Evolutionary conservation across 2,888 invertebrate species (phyloP).

Genomic region (Himalopsyche tibetana): DNA sequence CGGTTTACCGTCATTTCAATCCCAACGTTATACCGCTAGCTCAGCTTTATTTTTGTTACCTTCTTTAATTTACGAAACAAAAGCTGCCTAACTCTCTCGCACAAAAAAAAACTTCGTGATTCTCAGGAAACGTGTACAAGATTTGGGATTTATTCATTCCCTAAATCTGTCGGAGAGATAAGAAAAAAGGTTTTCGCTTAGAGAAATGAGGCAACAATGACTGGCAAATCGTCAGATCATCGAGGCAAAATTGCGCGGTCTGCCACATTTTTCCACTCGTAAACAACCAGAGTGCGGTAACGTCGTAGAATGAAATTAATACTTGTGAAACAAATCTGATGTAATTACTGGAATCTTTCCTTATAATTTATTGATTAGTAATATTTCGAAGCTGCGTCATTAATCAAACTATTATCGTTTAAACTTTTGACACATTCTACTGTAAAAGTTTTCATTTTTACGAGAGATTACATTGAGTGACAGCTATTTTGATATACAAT

Average conservation of each 20-base stretch:
- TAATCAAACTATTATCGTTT: no score
- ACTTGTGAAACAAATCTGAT: no score
- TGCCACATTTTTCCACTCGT: background rate
- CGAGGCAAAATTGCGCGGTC: constrained; percentile 22
- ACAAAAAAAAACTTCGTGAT: constrained; percentile 33
- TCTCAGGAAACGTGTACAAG: background rate
- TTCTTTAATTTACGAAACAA: constrained; percentile 32
- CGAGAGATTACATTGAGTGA: no score
- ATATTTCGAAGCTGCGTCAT: no score
- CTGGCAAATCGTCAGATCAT: constrained; percentile 39
- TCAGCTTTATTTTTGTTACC: constrained; percentile 9
- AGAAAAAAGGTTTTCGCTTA: constrained; percentile 41
- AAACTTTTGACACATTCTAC: no score
- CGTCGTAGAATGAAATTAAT: no score
- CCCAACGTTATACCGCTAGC: background rate
- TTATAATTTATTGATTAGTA: no score
- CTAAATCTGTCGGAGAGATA: background rate
- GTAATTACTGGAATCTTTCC: no score
- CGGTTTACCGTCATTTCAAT: no score
- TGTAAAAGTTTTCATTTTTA: no score
- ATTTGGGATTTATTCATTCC: constrained; percentile 37
- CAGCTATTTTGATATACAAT: no score
- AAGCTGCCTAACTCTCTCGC: constrained; percentile 7
- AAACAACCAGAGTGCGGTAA: background rate
- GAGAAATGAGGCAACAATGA: constrained; percentile 38